Conservation (phyloP, 1,140 invertebrate genomes). For the Eumaeus atala region DNA sequence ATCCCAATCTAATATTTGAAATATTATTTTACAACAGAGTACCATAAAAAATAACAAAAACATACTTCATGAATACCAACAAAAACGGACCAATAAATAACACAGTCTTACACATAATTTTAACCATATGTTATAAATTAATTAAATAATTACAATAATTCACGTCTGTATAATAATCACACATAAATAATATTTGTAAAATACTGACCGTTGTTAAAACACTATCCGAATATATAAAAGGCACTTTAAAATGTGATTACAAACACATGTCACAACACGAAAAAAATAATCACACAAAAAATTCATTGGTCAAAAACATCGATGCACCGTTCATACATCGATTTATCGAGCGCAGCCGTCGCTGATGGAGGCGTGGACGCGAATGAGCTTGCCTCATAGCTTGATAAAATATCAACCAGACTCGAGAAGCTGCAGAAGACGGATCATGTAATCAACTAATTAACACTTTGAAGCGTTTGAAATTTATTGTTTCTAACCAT, state of each 20-base stretch:
- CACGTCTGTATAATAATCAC: no score
- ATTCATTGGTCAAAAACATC: conserved; percentile 19
- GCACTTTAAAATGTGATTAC: background rate
- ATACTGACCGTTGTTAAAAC: no score
- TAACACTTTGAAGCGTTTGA: conserved; percentile 23
- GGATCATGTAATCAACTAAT: conserved; percentile 28
- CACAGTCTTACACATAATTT: no score
- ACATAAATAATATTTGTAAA: no score
- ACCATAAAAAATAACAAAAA: no score
- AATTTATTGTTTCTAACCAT: conserved; percentile 10
- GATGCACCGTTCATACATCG: conserved; percentile 43
- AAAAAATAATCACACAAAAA: background rate
- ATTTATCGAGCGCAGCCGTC: conserved; percentile 33
- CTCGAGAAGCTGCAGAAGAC: conserved; percentile 23
- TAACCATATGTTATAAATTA: no score
- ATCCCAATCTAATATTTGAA: no score
- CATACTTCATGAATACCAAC: no score
- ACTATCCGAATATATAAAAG: no score
- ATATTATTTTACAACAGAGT: no score
- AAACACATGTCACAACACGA: background rate
- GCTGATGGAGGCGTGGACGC: conserved; percentile 42
- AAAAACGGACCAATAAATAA: no score
- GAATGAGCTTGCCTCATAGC: conserved; percentile 40
- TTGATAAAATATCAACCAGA: conserved; percentile 25
- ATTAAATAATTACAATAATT: no score